phyloP scores from a whole-genome alignment of 2,113 vertebrate genomes.

The Marcusenius ussheri region DNA sequence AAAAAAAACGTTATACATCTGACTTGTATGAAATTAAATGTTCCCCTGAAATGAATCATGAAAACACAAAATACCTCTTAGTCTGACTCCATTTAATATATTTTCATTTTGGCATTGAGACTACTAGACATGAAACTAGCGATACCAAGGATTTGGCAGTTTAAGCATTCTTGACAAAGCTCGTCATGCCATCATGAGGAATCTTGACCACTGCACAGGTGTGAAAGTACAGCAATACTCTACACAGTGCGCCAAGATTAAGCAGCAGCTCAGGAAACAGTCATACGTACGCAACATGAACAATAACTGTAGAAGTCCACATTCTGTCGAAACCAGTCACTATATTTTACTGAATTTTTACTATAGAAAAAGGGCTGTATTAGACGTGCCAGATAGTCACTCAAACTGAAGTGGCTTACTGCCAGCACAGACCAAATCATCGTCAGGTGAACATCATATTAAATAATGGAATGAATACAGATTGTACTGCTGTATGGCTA shows the following conservation, averaged over 20 bases:
- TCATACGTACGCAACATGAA: neutral
- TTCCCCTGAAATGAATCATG: neutral
- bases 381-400: neutral
- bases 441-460: neutral
- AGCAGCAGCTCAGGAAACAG: neutral
- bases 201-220: neutral
- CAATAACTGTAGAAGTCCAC: neutral
- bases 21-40: neutral
- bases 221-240: neutral
- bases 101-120: neutral
- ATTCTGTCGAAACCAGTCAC: neutral
- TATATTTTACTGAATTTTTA: neutral
- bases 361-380: neutral
- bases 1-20: neutral
- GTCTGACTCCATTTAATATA: neutral
- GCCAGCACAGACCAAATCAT: neutral
- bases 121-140: neutral
- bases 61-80: neutral
- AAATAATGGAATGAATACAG: neutral
- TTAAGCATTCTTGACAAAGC: neutral
- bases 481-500: neutral
- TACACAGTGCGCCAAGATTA: neutral
- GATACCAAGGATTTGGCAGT: neutral
- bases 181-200: neutral
- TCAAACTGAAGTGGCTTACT: neutral